phyloP scores from a whole-genome alignment of 2,888 invertebrate genomes.

The Pardosa pseudoannulata region DNA sequence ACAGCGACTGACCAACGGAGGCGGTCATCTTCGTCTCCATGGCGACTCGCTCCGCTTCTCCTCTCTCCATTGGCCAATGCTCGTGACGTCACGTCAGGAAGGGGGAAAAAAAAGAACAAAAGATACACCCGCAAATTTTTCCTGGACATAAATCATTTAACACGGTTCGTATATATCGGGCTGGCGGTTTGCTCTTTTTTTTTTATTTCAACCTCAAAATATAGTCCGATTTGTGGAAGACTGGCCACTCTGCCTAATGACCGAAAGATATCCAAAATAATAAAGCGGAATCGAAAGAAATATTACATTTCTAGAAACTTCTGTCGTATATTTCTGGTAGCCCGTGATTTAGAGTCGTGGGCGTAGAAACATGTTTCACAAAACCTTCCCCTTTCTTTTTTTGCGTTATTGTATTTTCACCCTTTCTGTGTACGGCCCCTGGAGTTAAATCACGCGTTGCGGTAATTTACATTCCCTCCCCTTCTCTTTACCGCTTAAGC shows the following conservation, averaged over 20 bases:
- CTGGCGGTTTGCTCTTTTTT: neutral
- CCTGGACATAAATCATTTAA: no score
- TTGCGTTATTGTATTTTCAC: no score
- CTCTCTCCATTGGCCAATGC: neutral
- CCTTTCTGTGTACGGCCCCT: no score
- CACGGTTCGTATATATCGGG: neutral
- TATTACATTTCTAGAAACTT: slow-evolving; percentile 4
- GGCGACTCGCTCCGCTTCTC: neutral
- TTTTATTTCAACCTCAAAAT: neutral
- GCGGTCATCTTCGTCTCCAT: slow-evolving; percentile 7
- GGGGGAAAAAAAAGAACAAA: no score
- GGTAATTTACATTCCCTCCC: no score
- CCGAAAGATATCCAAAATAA: neutral
- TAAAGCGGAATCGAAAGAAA: neutral
- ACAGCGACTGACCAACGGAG: slow-evolving; percentile 5
- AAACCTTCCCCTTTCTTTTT: neutral
- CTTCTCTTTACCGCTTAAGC: no score
- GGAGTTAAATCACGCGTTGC: no score
- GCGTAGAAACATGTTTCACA: no score
- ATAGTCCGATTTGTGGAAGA: neutral
- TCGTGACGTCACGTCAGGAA: neutral
- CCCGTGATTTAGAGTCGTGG: neutral
- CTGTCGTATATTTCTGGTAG: neutral
- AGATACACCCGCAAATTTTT: no score
- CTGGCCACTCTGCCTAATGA: neutral